These are phyloP conservation scores for Athene noctua DNA, from an alignment of 2,113 vertebrate species.

Conservation along the genomic window DNA sequence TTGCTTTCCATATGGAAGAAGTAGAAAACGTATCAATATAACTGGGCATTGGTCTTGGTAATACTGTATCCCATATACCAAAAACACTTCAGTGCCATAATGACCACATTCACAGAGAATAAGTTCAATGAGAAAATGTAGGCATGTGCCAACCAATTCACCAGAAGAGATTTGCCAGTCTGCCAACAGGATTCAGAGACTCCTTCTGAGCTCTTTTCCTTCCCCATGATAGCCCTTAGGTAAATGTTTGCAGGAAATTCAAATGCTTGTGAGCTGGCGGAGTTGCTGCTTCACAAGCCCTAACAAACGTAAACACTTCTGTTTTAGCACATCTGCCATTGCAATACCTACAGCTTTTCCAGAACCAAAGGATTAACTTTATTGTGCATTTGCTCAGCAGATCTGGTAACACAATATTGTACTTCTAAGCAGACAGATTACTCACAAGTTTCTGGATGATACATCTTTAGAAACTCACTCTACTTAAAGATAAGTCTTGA, in stretches of 20 bases:
- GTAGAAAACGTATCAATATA: not conserved
- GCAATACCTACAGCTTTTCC: conserved; percentile 65
- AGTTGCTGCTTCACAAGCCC: conserved; percentile 22
- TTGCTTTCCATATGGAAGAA: not conserved
- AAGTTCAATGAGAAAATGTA: not conserved
- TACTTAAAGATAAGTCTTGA: conserved; percentile 72
- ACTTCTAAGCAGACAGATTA: conserved; percentile 70
- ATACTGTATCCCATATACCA: not conserved
- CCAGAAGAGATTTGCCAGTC: not conserved
- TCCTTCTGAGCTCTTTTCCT: not conserved
- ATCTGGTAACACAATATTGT: conserved; percentile 77
- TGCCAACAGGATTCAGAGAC: not conserved
- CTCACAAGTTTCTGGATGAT: conserved; percentile 74
- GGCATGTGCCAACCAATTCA: not conserved
- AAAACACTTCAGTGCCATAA: not conserved
- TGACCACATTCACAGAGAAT: not conserved
- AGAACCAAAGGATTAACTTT: conserved; percentile 76
- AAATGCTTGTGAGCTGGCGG: not conserved
- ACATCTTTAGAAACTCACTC: conserved; percentile 72
- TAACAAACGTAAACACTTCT: conserved; percentile 53
- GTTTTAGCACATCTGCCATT: conserved; percentile 73
- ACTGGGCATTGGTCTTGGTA: not conserved
- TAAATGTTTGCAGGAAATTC: conserved; percentile 50
- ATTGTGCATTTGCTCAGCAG: conserved; percentile 72
- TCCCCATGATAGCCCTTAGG: not conserved